Percentiles rank a stretch among this genome's conserved stretches.
phyloP scores from a whole-genome alignment of 1,140 invertebrate genomes.

The Drosophila sucinea region DNA sequence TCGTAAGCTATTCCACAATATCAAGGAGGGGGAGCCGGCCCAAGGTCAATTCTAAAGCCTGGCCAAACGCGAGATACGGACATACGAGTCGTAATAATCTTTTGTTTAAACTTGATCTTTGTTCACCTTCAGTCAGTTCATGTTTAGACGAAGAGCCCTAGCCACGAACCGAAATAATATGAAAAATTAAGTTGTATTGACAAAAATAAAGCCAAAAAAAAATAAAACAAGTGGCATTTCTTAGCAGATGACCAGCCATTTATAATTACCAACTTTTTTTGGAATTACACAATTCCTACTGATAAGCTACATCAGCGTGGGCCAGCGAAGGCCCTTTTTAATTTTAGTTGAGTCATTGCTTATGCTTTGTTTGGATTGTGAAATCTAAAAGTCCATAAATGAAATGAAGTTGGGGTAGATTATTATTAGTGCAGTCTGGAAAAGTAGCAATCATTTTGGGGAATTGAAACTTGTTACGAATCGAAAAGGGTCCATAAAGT shows the following conservation, averaged over 20 bases:
- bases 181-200: not conserved
- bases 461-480: not conserved
- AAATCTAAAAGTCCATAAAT: not conserved
- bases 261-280: not conserved
- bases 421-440: no score
- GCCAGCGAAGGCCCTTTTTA: not conserved
- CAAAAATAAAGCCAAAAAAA: not conserved
- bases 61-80: not conserved
- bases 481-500: no score
- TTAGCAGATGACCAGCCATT: not conserved
- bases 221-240: not conserved
- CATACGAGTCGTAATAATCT: not conserved
- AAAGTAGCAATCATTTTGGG: not conserved
- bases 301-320: not conserved
- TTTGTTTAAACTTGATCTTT: not conserved
- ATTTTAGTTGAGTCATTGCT: not conserved
- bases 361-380: not conserved
- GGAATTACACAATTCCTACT: not conserved
- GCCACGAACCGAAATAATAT: not conserved
- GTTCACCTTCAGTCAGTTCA: not conserved
- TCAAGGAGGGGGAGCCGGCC: not conserved
- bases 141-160: slow-evolving; percentile 5
- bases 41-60: not conserved
- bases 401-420: not conserved
- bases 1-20: not conserved